Base-by-base conservation (phyloP, 2,797 vertebrate genomes). In the Lepilemur septentrionalis region DNA sequence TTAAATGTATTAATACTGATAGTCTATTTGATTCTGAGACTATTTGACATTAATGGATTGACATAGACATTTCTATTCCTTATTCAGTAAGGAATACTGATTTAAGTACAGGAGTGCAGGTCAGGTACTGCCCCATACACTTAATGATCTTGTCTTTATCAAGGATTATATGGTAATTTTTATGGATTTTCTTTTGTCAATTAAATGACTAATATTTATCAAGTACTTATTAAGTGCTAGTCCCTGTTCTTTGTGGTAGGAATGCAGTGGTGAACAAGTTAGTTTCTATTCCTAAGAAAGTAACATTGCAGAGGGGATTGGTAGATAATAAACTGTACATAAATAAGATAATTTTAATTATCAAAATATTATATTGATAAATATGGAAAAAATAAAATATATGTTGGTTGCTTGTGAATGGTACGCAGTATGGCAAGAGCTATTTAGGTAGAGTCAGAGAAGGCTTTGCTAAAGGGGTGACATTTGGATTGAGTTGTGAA, bases 171-270 rank as follows among this genome's bases (percentile, higher is more conserved):
- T n/a, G 17, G 59, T 83, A 59, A 52, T 73, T 78, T 93, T 32
- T 41, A 72, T 55, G n/a, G 28, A 81, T 88, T 84, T 35, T 48
- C 20, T 83, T 83, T 59, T 50, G 55, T 95, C 22, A 59, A 25
- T 88, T 95, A 65, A 84, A 59, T 95, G 41, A 12, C 38, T 43
- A 55, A 3, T 96, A 38, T 94, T 63, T 88, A 38, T n/a, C 41
- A 52, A 90, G 55, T 67, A 67, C 48, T 13, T 55, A 13, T 46
- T 57, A 89, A 87, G 91, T 81, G 22, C 28, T 61, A 59, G 11
- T 84, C 22, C 28, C 57, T 96, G 32, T 86, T 93, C 48, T 79
- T 84, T 67, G 50, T 86, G 46, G 38, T 67, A 35, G 57, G 41
- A 90, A 87, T n/a, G 55, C 7, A 35, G 14, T 25, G 5, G 17